Percentiles rank a stretch among this genome's conserved stretches.
Conservation (phyloP, 2,113 vertebrate species). For the Oncorhynchus keta region DNA sequence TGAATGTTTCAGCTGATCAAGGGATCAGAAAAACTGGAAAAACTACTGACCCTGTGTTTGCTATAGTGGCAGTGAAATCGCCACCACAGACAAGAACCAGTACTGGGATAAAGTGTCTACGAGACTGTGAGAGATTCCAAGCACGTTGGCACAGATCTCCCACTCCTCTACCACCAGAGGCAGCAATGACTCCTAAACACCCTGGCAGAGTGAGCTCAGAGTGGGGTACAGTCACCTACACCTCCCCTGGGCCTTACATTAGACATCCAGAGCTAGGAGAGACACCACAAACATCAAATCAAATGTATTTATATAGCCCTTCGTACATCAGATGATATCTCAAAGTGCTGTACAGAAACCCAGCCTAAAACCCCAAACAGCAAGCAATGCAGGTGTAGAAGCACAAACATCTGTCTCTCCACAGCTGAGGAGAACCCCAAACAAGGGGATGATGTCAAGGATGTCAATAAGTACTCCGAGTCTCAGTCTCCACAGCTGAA, state of each 20-base stretch:
- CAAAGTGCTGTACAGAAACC: too few relatives aligned
- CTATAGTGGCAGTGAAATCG: slow-evolving; percentile 64
- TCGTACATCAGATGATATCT: too few relatives aligned
- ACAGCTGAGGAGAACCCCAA: too few relatives aligned
- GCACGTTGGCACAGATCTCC: slow-evolving; percentile 57
- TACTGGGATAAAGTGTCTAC: neutral
- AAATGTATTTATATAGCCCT: too few relatives aligned
- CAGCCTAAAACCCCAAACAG: slow-evolving; percentile 8
- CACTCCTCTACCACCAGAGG: slow-evolving; percentile 26
- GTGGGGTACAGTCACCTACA: slow-evolving; percentile 16
- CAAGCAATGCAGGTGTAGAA: too few relatives aligned
- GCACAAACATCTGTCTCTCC: too few relatives aligned
- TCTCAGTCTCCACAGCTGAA: too few relatives aligned
- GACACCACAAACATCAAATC: neutral
- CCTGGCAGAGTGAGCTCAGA: slow-evolving; percentile 5
- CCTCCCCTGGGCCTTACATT: slow-evolving; percentile 39
- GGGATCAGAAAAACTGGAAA: slow-evolving; percentile 23
- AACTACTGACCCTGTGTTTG: slow-evolving; percentile 61
- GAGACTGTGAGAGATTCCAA: slow-evolving; percentile 48
- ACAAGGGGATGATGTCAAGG: slow-evolving; percentile 61
- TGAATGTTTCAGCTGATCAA: slow-evolving; percentile 54
- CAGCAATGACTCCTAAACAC: slow-evolving; percentile 7
- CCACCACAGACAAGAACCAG: slow-evolving; percentile 19
- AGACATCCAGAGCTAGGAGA: slow-evolving; percentile 42
- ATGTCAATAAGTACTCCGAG: too few relatives aligned